Evolutionary conservation across 2,797 vertebrate species (phyloP), one percentile per base, ranked within the genome.

Genomic region (Alcedo quadribrachys): DNA sequence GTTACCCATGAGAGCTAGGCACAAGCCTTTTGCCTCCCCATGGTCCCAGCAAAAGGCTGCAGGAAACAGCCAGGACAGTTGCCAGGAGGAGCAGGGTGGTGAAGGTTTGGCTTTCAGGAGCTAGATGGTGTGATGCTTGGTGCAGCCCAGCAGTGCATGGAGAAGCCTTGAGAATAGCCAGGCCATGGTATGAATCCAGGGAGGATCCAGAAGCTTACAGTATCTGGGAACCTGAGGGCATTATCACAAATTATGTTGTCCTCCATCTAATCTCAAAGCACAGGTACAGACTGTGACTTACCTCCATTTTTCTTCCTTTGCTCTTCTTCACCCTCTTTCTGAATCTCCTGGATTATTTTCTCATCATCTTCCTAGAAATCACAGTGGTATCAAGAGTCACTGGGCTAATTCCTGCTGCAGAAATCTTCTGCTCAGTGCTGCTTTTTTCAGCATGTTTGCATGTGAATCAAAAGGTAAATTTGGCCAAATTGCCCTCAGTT

Each of bases 291-390:
- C 33, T 13, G 46, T 5, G 17, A 96, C 98, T 93, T 94, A 98
- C 99, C 99, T 97, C 98, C 96, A 10, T 96, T 98, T 92, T 99
- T 99, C 93, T 99, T 99, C 91, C 97, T 99, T 65, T 99, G 98
- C 73, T 99, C 98, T 2, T 98, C 98, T 96, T 99, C 99, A 2
- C 98, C 99, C 65, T 99, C 98, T 86, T 98, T 99, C 97, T 99
- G 99, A 95, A 99, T 99, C 82, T 99, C 99, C 94, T 99, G 98
- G 76, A 99, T 99, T 67, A 99, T 98, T 89, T 98, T 98, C 97
- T 99, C 99, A 1, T 99, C 99, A 9, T 99, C 99, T 97, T 99
- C 98, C 99, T 99, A 50, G 40, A 89, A 91, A 89, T 14, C 32
- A 92, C 22, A 87, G 62, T 33, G 73, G 45, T 4, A 63, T 6